Conservation (phyloP, 2,888 invertebrate genomes). For the Sarcophaga carnaria region DNA sequence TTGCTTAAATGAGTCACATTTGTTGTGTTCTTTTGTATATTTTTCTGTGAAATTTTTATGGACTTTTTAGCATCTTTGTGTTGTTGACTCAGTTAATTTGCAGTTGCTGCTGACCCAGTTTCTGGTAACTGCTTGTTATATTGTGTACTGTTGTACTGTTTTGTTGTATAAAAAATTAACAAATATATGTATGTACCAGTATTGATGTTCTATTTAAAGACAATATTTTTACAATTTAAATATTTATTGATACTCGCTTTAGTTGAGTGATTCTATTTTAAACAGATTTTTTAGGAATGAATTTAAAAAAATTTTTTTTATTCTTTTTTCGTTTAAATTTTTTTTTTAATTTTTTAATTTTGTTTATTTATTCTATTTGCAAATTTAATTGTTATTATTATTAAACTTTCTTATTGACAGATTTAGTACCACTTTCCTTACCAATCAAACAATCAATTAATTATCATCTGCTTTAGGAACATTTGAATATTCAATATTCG, state of each 20-base stretch:
- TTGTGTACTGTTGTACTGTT: constrained; percentile 6
- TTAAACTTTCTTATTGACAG: constrained; percentile 8
- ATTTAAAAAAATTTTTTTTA: constrained; percentile 17
- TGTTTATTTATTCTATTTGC: constrained; percentile 47
- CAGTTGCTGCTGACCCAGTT: constrained; percentile 65
- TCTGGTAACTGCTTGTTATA: neutral
- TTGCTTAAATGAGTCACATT: neutral
- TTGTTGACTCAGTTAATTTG: constrained; percentile 47
- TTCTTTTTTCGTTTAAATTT: neutral
- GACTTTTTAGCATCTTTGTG: constrained; percentile 38
- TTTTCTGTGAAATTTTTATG: neutral
- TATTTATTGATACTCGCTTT: constrained; percentile 8
- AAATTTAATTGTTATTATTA: constrained; percentile 56
- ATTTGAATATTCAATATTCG: no score
- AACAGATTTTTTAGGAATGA: neutral
- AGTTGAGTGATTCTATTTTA: neutral
- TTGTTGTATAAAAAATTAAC: neutral
- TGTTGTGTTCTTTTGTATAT: neutral
- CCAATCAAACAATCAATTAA: no score
- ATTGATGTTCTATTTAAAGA: constrained; percentile 57
- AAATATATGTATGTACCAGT: constrained; percentile 49
- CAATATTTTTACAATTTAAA: constrained; percentile 14
- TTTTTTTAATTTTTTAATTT: constrained; percentile 1
- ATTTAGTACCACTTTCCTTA: no score
- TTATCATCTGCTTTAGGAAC: no score